Conservation (phyloP, 2,888 invertebrate genomes). For the Heliconius aoede region DNA sequence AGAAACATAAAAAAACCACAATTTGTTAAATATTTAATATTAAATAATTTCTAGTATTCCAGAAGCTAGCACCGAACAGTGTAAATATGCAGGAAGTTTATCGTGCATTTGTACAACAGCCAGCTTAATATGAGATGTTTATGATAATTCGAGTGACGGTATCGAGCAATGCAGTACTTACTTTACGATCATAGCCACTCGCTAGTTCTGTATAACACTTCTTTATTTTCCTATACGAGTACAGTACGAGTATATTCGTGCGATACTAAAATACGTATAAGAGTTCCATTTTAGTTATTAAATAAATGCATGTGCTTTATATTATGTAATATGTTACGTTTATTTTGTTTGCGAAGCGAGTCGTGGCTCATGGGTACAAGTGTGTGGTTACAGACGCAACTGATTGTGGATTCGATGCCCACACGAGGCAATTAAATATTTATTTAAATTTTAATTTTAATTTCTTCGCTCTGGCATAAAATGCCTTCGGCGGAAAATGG, state of each 20-base stretch:
- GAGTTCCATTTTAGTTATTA: neutral
- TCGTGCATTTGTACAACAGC: slow-evolving; percentile 45
- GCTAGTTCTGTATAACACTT: slow-evolving; percentile 16
- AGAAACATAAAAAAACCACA: neutral
- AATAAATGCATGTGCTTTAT: neutral
- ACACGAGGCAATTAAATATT: neutral
- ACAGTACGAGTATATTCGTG: neutral
- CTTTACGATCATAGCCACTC: slow-evolving; percentile 17
- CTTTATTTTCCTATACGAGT: slow-evolving; percentile 25
- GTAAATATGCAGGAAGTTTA: slow-evolving; percentile 50
- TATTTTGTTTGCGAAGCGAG: neutral
- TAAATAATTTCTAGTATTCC: slow-evolving; percentile 13
- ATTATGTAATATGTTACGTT: neutral
- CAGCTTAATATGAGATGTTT: slow-evolving; percentile 42
- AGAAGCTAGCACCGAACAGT: slow-evolving; percentile 41
- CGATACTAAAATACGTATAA: neutral
- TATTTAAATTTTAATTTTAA: neutral
- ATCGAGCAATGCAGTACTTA: slow-evolving; percentile 28
- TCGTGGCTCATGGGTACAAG: neutral
- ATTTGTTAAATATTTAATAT: neutral
- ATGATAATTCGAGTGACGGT: slow-evolving; percentile 39
- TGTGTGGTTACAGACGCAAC: neutral
- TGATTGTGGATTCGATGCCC: neutral
- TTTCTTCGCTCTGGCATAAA: neutral
- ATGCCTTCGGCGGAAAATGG: too few species aligned